These are phyloP conservation scores for Syngnathus acus DNA, from an alignment of 2,797 vertebrate genomes.

Conservation along the genomic window DNA sequence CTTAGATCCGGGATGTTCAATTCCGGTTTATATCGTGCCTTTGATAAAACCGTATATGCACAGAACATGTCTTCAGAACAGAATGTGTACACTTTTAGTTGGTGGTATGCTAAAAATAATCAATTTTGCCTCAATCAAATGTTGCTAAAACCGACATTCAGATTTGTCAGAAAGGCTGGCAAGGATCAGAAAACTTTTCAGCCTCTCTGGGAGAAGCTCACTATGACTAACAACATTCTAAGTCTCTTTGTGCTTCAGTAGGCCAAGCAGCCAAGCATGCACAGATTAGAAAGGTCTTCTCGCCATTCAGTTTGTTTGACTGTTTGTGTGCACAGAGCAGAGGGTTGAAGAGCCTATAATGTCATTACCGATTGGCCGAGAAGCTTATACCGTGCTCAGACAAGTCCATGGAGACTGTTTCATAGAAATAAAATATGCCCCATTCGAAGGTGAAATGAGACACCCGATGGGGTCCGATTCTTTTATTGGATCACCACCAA, in stretches of 20 bases:
- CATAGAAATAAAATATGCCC: constrained; percentile 32
- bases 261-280: constrained; percentile 48
- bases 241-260: constrained; percentile 51
- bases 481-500: constrained; percentile 47
- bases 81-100: constrained; percentile 15
- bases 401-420: constrained; percentile 33
- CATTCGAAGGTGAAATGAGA: constrained; percentile 33
- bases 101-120: constrained; percentile 13
- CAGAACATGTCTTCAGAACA: constrained; percentile 1
- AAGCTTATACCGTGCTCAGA: constrained; percentile 54
- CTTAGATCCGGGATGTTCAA: too few species aligned
- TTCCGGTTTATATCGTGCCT: too few species aligned
- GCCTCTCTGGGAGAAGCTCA: constrained; percentile 48
- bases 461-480: constrained; percentile 29
- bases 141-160: constrained; percentile 23
- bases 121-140: constrained; percentile 21
- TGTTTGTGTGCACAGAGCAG: constrained; percentile 45
- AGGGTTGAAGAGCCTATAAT: constrained; percentile 60
- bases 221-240: constrained; percentile 63
- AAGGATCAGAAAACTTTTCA: constrained; percentile 43
- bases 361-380: constrained; percentile 76
- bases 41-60: background rate
- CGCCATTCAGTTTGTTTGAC: constrained; percentile 52
- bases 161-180: constrained; percentile 36
- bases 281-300: constrained; percentile 44